Base-by-base conservation (phyloP, 2,888 invertebrate genomes). In the Hipparchia semele region DNA sequence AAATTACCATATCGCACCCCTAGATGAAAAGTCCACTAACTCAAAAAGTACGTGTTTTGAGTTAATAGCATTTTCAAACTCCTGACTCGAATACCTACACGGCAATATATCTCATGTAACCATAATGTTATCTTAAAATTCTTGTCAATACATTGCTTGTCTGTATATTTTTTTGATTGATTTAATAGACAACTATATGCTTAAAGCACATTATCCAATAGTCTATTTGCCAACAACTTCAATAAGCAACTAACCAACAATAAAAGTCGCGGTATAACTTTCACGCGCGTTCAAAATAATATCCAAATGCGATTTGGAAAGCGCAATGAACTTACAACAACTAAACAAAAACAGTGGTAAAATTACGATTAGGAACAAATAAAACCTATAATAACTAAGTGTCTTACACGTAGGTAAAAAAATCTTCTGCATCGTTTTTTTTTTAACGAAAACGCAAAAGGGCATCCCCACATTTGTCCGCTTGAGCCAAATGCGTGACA, bases 371-470 rank as follows among this genome's bases (percentile, higher is more conserved):
- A 65, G 67, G 72, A 67, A 70, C 66, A 58, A 74, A 74, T 53
- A 62, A 61, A 61, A 69, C 49, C 58, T 54, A 49, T 56, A 68
- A 61, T 67, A 73, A 72, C 56, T 59, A 59, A 68, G 77, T 75
- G 78, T 77, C 58, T 65, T 54, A 75, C 71, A 75, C 78, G 73
- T 68, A 45, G 13, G 45, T 51, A 23, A 46, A 76, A 75, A 78
- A 76, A 75, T 72, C 76, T 78, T 76, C 77, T 75, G 75, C 74
- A 23, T 68, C 71, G 75, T 67, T 56, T 64, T 68, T 65, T 68
- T 56, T 58, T 23, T n/a, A 10, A 33, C 5, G 23, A 59, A 8
- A 9, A 23, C 13, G 7, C 13, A 6, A 1, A 49, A 49, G 8
- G 49, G 7, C 6, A 4, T 49, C 49, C 39, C 39, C 39, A 39